Evolutionary conservation across 2,888 invertebrate species (phyloP).

Genomic region (Dicyrtomina minuta): DNA sequence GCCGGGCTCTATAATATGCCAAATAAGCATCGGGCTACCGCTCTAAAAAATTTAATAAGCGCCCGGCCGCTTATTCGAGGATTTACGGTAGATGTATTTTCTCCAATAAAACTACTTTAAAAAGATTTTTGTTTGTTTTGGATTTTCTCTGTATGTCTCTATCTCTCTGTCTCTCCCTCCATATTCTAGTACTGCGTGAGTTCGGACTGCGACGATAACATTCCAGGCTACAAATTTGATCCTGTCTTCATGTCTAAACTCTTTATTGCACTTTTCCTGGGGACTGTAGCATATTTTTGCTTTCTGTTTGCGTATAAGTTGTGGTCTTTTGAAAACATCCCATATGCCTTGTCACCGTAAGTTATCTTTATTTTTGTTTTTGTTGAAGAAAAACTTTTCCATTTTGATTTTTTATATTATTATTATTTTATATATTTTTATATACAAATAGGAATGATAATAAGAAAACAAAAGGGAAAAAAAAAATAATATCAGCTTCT

Average conservation of each 20-base stretch:
- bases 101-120: no score
- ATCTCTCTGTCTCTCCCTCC: background rate
- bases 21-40: no score
- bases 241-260: background rate
- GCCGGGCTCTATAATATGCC: no score
- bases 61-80: no score
- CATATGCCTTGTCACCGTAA: slow-evolving; percentile 3
- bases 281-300: background rate
- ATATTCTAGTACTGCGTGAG: background rate
- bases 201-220: background rate
- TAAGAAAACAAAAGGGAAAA: no score
- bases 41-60: background rate
- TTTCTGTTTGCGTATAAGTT: slow-evolving; percentile 16
- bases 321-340: slow-evolving; percentile 15
- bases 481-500: no score
- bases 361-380: slow-evolving; percentile 1
- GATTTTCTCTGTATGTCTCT: background rate
- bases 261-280: slow-evolving; percentile 8
- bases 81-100: no score
- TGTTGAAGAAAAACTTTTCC: no score
- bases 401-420: no score
- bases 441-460: no score
- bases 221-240: slow-evolving; percentile 3
- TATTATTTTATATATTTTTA: no score
- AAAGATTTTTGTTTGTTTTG: no score